Evolutionary conservation across 2,888 invertebrate genomes (phyloP), one percentile per base, ranked within the genome.

Genomic region (Corbicula japonica): DNA sequence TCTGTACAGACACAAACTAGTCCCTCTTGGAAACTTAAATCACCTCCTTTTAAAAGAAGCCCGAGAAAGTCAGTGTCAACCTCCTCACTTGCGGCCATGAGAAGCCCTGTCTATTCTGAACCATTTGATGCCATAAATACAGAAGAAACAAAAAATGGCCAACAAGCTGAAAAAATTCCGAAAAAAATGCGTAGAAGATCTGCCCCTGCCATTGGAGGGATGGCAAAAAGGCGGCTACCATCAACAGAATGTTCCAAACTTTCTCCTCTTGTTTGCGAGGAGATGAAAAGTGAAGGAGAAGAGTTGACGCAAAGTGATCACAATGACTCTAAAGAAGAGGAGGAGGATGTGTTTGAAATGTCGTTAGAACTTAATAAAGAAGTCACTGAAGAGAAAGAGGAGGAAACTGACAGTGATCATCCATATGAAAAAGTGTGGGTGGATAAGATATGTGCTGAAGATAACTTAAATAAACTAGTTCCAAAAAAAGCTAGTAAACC

Each of bases 61-160:
- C 54, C 74, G 65, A 81, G 77, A 63, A 81, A 69, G 18, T 80
- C 84, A 30, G 79, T 83, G 12, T 83, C 86, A 18, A 84, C 85
- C 10, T 74, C 71, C 6, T 81, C 88, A 18, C 65, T 88, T 6
- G 78, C 88, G 2, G 87, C 86, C 32, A 72, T 88, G 63, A 87
- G 85, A 81, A 89, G 91, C 66, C 91, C 91, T 28, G 88, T 90
- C 2, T 91, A 91, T 79, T 86, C 89, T 12, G 96, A 81, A 95
- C 96, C 85, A 61, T 89, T 90, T 69, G 88, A 91, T 88, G 91
- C 93, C 23, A 89, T 93, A 12, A 86, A 65, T 63, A 73, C 75
- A 30, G 68, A 74, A 10, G 66, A 83, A 23, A 66, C 44, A 23
- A 72, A 65, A 18, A 68, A 87, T 30, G 80, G 79, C 26, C 70